Percentiles rank a stretch among this genome's conserved stretches.
Evolutionary conservation across 2,113 vertebrate species (phyloP).

Genomic region (Petaurus breviceps): DNA sequence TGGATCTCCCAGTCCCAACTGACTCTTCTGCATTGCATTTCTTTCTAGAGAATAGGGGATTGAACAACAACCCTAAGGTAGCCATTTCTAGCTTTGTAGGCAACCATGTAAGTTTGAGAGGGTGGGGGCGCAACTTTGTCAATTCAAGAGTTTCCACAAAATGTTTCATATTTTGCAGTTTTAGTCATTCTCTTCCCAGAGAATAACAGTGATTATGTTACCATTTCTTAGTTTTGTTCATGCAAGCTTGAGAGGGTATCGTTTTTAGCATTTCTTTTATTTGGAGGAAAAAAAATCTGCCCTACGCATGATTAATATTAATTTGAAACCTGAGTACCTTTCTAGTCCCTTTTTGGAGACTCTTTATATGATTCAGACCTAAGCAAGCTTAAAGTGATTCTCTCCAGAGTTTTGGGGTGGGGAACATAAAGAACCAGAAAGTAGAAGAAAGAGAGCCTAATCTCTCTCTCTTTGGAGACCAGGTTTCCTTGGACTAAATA

Average conservation of each 20-base stretch:
- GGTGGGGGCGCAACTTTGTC: not conserved
- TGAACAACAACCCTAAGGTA: not conserved
- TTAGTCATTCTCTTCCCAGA: not conserved
- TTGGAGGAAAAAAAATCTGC: not conserved
- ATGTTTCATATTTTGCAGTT: not conserved
- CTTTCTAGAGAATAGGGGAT: not conserved
- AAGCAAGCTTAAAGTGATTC: not conserved
- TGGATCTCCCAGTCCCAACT: not conserved
- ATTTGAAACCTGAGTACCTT: not conserved
- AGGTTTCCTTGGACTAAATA: not conserved
- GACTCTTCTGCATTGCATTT: not conserved
- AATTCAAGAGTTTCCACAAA: not conserved
- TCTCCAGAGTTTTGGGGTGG: not conserved
- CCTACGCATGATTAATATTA: not conserved
- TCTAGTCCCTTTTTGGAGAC: not conserved
- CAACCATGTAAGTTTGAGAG: not conserved
- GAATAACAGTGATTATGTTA: not conserved
- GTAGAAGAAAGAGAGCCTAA: not conserved
- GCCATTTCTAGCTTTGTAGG: not conserved
- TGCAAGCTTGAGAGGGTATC: not conserved
- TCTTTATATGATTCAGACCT: not conserved
- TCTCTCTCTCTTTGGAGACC: not conserved
- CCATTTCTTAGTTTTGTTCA: not conserved
- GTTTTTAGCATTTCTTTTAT: not conserved
- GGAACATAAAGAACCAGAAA: not conserved